Evolutionary conservation across 2,797 vertebrate species (phyloP).

Genomic region (Coregonus sp.): DNA sequence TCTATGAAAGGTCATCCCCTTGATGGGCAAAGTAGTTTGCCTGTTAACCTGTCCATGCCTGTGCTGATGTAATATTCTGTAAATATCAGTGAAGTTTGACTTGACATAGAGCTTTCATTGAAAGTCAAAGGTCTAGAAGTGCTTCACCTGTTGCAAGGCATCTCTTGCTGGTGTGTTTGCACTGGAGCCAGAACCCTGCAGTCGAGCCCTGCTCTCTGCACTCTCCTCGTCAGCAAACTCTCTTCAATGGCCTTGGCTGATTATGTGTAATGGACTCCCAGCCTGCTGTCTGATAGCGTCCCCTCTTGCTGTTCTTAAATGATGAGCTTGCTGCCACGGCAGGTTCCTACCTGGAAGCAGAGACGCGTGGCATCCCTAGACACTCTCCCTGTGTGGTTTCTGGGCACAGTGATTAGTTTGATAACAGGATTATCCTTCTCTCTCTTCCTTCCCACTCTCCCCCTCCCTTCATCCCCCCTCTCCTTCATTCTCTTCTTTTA

Average conservation of each 20-base stretch:
- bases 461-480: too few species aligned
- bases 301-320: background rate
- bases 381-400: constrained; percentile 20
- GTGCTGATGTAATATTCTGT: too few species aligned
- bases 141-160: background rate
- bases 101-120: too few species aligned
- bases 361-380: constrained; percentile 19
- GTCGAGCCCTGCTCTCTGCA: constrained; percentile 11
- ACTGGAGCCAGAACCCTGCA: too few species aligned
- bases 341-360: constrained; percentile 31
- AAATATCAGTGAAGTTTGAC: too few species aligned
- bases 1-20: too few species aligned
- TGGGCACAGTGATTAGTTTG: constrained; percentile 48
- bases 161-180: background rate
- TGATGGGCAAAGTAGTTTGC: too few species aligned
- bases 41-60: too few species aligned
- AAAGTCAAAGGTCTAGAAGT: background rate
- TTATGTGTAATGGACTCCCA: constrained; percentile 64
- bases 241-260: constrained; percentile 54
- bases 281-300: constrained; percentile 21
- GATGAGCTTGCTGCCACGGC: constrained; percentile 42
- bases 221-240: constrained; percentile 54
- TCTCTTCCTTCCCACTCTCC: constrained; percentile 25
- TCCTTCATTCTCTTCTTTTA: constrained; percentile 24
- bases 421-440: constrained; percentile 58